Base-by-base conservation (phyloP, 53 echinoderm and acorn worm genomes). In the Temnopleurus reevesii region DNA sequence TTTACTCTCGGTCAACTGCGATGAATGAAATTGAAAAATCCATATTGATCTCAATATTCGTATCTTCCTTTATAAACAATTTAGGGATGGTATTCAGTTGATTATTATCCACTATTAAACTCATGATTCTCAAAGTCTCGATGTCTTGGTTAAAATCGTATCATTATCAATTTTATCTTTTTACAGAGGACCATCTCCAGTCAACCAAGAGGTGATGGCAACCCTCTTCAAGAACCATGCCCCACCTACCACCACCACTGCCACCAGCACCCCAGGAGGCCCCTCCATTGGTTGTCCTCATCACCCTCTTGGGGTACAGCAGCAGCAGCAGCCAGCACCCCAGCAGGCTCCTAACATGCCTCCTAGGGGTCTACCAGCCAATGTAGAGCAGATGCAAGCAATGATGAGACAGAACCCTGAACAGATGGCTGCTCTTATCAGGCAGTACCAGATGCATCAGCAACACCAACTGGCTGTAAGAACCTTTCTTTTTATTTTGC, bases 201-300 rank as follows among this genome's bases (percentile, higher is more conserved):
- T 45, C 85, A 92, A 90, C 81, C 92, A 94, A 66, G 91, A 94
- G 55, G 91, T 90, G 44, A 94, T 94, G 94, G 90, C 94, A 31
- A 90, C 90, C 53, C 81, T 94, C 56, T 92, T 94, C 90, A 71
- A 92, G 59, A 54, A 27, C 31, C 94, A 94, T 26, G 83, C 66
- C 44, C 88, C 87, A 15, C 89, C 90, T 24, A 34, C 91, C 56
- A 46, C 92, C n/a, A 66, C 92, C 90, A 12, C 91, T 80, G 28
- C 85, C 63, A 63, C 90, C 12, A 60, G 82, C 33, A 15, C 91
- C 44, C 46, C 90, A 46, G 21, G 90, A 77, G 9, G 90, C 61
- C 53, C 61, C 77, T 26, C 90, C 81, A 26, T 58, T 56, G 55
- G 76, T 71, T 21, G 80, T 77, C 47, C 92, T 83, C 88, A 21